Evolutionary conservation across 1,140 invertebrate genomes (phyloP), one percentile per base, ranked within the genome.

Genomic region (Brachystomella parvula): DNA sequence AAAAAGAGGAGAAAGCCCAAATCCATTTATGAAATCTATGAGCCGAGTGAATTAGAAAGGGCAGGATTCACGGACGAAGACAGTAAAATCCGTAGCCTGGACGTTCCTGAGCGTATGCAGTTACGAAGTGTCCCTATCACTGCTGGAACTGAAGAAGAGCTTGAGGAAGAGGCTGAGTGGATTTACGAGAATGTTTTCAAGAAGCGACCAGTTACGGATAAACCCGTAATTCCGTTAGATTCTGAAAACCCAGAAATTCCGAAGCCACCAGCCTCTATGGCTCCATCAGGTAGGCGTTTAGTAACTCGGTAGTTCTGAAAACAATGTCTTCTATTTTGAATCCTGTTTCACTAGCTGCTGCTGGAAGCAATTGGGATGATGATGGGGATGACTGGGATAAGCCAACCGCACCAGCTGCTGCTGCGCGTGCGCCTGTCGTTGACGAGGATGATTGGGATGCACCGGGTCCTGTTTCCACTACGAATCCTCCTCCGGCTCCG

Each of bases 101-200:
- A 96, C 76, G 86, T 94, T 71, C 93, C 92, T 0, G 92, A 95
- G 77, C 82, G 92, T 21, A 92, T 95, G 89, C 90, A 97, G 80
- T 79, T 97, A 26, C 84, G 96, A 21, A 85, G 87, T 70, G 85
- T 96, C 32, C 94, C 72, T 79, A 94, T 76, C 0, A 91, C 87
- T 0, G 75, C 89, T 0, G 89, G 92, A 2, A 83, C 85, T 0
- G 89, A 91, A 74, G 88, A 89, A 21, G 95, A 99, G 78, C 76
- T 98, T 1, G 88, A 94, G 47, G 87, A 93, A 63, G 97, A 99
- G 79, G 90, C 96, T 0, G 89, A 95, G 73, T 99, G 96, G 96
- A 98, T 99, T 53, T 96, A 94, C 76, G 89, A 92, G 68, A 88
- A 94, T 75, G 94, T 92, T 0, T 98, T 98, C 80, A 85, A 85